phyloP scores from a whole-genome alignment of 2,888 invertebrate species.

The Epirrhoe tristata region DNA sequence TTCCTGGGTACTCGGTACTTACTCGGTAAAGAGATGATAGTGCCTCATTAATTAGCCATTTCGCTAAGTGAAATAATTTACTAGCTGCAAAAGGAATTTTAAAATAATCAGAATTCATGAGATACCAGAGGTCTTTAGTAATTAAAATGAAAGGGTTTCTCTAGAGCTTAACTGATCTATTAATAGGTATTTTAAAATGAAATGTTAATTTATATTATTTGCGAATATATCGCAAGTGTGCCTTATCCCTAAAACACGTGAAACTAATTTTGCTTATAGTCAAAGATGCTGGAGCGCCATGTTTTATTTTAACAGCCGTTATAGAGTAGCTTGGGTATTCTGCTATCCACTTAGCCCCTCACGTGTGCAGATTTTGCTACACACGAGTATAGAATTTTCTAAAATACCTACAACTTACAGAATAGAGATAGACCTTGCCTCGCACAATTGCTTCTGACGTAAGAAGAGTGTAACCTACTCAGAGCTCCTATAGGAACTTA shows the following conservation, averaged over 20 bases:
- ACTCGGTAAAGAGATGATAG: neutral
- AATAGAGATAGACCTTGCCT: too few species aligned
- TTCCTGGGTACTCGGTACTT: too few species aligned
- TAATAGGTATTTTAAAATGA: too few species aligned
- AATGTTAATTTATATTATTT: too few species aligned
- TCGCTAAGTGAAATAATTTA: neutral
- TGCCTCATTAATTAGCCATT: neutral
- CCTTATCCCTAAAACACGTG: constrained; percentile 14
- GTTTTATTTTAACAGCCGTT: constrained; percentile 26
- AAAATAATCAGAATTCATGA: neutral
- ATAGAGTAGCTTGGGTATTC: neutral
- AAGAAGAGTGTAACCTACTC: too few species aligned
- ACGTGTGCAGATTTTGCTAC: neutral
- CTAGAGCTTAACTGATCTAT: neutral
- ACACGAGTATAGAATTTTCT: too few species aligned
- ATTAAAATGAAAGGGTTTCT: neutral
- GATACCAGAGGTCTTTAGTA: neutral
- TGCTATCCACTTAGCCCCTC: neutral
- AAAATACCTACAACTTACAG: too few species aligned
- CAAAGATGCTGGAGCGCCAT: constrained; percentile 23
- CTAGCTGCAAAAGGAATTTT: constrained; percentile 1
- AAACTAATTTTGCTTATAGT: constrained; percentile 35
- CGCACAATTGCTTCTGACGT: too few species aligned
- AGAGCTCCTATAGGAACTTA: too few species aligned
- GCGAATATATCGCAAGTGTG: neutral